Percentiles rank a stretch among this genome's conserved stretches.
Conservation (phyloP, 2,797 vertebrate species). For the Malacoctenus gilli region DNA sequence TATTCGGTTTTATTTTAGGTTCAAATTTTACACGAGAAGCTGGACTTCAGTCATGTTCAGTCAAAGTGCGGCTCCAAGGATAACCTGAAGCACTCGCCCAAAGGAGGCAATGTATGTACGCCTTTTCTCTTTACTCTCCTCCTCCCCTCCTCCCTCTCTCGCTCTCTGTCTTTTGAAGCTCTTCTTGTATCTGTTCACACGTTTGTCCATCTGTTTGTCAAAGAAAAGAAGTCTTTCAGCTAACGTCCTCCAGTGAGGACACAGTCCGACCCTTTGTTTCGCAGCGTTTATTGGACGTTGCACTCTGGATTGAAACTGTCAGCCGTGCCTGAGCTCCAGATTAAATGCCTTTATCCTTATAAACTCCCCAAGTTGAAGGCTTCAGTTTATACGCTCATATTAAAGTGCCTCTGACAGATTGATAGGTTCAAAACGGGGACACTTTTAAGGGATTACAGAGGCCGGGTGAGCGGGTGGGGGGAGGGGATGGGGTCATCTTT, state of each 20-base stretch:
- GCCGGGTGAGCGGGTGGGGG: background rate
- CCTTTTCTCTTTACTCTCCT: conserved; percentile 8
- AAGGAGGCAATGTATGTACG: conserved; percentile 77
- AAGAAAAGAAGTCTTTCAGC: too few species aligned
- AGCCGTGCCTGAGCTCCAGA: too few species aligned
- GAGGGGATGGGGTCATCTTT: background rate
- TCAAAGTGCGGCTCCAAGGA: conserved; percentile 79
- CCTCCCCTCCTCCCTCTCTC: background rate
- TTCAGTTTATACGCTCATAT: background rate
- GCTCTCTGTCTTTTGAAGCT: background rate
- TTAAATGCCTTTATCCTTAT: conserved; percentile 3
- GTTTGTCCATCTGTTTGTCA: conserved; percentile 20
- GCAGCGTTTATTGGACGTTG: background rate
- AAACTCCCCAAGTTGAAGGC: background rate
- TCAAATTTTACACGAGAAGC: conserved; percentile 71
- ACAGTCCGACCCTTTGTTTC: too few species aligned
- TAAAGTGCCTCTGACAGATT: too few species aligned
- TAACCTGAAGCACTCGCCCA: conserved; percentile 76
- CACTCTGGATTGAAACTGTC: conserved; percentile 17
- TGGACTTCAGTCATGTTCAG: conserved; percentile 79
- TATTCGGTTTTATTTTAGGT: conserved; percentile 67
- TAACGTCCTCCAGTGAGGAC: too few species aligned
- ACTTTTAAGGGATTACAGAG: conserved; percentile 41
- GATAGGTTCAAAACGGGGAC: conserved; percentile 40
- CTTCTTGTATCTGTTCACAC: conserved; percentile 1